A percentile compares a stretch with the other conserved stretches of the same genome.
Conservation (phyloP, 1,140 invertebrate genomes). For the Cylas formicarius region DNA sequence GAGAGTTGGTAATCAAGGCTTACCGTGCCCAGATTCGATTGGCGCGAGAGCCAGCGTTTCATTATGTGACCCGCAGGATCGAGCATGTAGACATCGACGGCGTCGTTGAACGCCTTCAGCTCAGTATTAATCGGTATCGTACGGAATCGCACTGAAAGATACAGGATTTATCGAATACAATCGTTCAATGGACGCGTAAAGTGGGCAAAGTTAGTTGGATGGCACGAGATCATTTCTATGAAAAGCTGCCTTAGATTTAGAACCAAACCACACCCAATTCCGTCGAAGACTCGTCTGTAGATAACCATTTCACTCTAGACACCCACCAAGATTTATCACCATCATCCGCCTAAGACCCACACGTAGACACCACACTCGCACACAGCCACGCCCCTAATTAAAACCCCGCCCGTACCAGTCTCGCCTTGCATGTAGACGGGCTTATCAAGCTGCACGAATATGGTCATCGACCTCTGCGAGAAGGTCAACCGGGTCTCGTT, state of each 20-base stretch:
- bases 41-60: constrained; percentile 76
- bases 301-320: too few species aligned
- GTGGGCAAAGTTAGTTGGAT: too few species aligned
- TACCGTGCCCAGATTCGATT: constrained; percentile 85
- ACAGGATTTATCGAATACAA: constrained; percentile 7
- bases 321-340: too few species aligned
- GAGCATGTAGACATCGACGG: constrained; percentile 83
- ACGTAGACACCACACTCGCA: too few species aligned
- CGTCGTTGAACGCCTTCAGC: constrained; percentile 76
- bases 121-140: constrained; percentile 85
- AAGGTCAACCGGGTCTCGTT: constrained; percentile 76
- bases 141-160: constrained; percentile 67
- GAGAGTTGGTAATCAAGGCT: constrained; percentile 84
- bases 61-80: constrained; percentile 81
- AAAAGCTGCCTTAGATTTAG: too few species aligned
- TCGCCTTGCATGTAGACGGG: constrained; percentile 92
- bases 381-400: neutral
- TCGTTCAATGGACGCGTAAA: too few species aligned
- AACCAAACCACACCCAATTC: too few species aligned
- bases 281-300: too few species aligned
- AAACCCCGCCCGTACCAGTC: constrained; percentile 50
- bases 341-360: too few species aligned
- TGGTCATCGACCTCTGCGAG: constrained; percentile 85
- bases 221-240: too few species aligned
- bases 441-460: constrained; percentile 93